These are phyloP conservation scores for Drosophila emarginata DNA, from an alignment of 2,888 invertebrate species.

Conservation along the genomic window DNA sequence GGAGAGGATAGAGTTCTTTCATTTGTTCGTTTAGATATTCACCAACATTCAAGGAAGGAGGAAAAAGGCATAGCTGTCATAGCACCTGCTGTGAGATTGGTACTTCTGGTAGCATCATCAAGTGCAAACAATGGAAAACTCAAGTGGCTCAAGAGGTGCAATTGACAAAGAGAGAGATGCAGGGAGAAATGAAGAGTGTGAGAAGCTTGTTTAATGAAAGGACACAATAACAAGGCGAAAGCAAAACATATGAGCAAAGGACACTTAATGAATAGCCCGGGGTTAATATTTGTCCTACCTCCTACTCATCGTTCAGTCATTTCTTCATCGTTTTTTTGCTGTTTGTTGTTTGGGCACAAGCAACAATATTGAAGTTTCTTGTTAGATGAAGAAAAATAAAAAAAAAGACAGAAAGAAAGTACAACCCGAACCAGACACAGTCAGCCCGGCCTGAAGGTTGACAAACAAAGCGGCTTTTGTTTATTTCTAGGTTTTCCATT, in stretches of 20 bases:
- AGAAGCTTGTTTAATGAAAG: constrained; percentile 42
- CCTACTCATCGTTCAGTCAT: constrained; percentile 20
- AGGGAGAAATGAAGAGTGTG: background rate
- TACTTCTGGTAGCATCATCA: constrained; percentile 32
- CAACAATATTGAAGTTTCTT: constrained; percentile 73
- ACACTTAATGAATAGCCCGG: constrained; percentile 74
- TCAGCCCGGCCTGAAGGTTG: constrained; percentile 45
- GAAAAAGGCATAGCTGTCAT: constrained; percentile 23
- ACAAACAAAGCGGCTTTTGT: constrained; percentile 66
- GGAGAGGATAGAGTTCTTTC: too few relatives aligned
- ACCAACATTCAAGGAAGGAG: too few relatives aligned
- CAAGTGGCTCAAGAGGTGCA: constrained; percentile 34
- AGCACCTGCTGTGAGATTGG: constrained; percentile 18
- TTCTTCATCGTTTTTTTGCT: constrained; percentile 25
- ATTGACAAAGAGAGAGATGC: background rate
- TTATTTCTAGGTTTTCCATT: constrained; percentile 37
- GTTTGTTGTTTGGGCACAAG: constrained; percentile 59
- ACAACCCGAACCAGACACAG: constrained; percentile 28
- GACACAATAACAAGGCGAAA: constrained; percentile 42
- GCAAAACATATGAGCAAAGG: constrained; percentile 70
- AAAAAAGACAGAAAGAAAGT: constrained; percentile 13
- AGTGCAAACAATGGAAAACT: constrained; percentile 48
- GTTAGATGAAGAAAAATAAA: constrained; percentile 51
- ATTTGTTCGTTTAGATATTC: too few relatives aligned
- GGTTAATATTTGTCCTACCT: constrained; percentile 68